Evolutionary conservation across 2,113 vertebrate genomes (phyloP), one percentile per base, ranked within the genome.

Genomic region (Carassius auratus): DNA sequence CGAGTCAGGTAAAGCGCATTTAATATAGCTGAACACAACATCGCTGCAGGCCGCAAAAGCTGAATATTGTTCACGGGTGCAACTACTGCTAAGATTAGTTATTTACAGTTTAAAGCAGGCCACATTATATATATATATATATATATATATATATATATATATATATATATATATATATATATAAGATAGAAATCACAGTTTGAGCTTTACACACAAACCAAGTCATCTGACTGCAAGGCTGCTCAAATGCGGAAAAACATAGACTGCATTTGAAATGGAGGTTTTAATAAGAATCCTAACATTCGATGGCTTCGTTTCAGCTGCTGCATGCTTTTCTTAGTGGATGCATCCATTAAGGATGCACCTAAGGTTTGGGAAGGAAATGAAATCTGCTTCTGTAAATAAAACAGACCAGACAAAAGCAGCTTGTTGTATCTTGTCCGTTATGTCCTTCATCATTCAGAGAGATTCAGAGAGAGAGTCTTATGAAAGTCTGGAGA

Each of bases 401-500:
- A 38, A 21, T 36, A 8, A 68, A 68, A 68, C 64, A 33, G 6
- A 68, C 64, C 33, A 48, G 45, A 48, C 45, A 48, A 48, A 48
- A 48, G 45, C 45, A 48, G 30, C 83, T 30, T 5, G 45, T 33
- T 5, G 33, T 50, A 13, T 62, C 17, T 45, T 8, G n/a, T 71
- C 81, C 48, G 66, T 84, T 48, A 5, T 30, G 33, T 85, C 64
- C 62, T 84, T 55, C 76, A 77, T 84, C 86, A 61, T 26, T 23
- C 13, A 30, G 38, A 69, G n/a, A 45, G 71, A 14, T 45, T 48
- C 59, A 73, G 30, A 30, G 30, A 30, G 30, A 30, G 30, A 30
- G 26, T 50, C 66, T 52, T 55, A 45, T 36, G 48, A 69, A 91
- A 86, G 23, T 62, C 69, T 80, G 83, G 69, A 89, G 21, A 45